A percentile compares a stretch with the other conserved stretches of the same genome.
Evolutionary conservation across 2,797 vertebrate species (phyloP).

Genomic region (Lepilemur septentrionalis): DNA sequence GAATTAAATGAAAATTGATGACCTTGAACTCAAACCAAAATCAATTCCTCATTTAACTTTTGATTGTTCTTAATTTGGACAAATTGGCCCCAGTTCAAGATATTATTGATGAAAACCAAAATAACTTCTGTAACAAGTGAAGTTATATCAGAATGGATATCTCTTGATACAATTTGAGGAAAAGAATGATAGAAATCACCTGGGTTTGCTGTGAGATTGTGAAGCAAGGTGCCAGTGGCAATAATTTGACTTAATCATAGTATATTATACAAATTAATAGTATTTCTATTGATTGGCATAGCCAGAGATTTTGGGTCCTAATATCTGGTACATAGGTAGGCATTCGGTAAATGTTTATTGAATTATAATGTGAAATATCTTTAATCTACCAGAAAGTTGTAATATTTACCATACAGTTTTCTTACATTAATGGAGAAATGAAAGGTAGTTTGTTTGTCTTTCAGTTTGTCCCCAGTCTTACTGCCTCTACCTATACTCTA

Average conservation of each 20-base stretch:
- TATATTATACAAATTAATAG: neutral
- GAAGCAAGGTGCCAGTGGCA: conserved; percentile 14
- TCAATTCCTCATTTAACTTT: conserved; percentile 18
- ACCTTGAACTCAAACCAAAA: neutral
- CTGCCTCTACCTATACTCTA: neutral
- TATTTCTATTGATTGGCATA: neutral
- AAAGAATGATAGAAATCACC: neutral
- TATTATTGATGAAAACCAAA: conserved; percentile 30
- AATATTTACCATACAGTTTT: neutral
- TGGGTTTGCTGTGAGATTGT: neutral
- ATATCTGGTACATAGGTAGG: neutral
- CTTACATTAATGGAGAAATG: neutral
- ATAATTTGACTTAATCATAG: conserved; percentile 20
- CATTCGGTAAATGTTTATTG: conserved; percentile 7
- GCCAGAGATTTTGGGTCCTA: neutral
- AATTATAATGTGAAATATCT: conserved; percentile 4
- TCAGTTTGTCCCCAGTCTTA: neutral
- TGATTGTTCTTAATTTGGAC: conserved; percentile 10
- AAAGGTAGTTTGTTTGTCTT: neutral
- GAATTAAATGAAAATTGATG: conserved; percentile 24
- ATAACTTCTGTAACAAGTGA: neutral
- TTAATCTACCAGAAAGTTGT: neutral
- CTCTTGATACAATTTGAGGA: neutral
- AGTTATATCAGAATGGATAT: neutral
- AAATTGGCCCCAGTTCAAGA: neutral